Percentiles rank a stretch among this genome's conserved stretches.
phyloP scores from a whole-genome alignment of 92 coral and sea anemone species.

The Hydrozoanthus gracilis region DNA sequence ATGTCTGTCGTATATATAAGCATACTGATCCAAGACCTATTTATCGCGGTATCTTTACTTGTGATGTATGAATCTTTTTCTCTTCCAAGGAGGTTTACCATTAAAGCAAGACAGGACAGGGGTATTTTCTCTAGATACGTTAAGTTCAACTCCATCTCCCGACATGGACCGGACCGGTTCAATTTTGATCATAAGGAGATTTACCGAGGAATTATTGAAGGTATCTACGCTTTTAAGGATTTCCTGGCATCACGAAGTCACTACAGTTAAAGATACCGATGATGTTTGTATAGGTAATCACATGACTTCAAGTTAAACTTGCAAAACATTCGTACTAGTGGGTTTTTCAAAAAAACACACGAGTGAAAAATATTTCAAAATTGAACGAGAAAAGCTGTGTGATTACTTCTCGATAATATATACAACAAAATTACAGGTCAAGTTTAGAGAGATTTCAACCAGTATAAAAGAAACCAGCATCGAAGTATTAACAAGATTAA shows the following conservation, averaged over 20 bases:
- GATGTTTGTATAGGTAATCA: neutral
- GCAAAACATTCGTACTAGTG: too few species aligned
- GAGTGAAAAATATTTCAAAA: too few species aligned
- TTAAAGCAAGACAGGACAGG: slow-evolving; percentile 63
- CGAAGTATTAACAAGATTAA: too few species aligned
- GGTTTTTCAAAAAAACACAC: too few species aligned
- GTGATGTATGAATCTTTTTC: neutral
- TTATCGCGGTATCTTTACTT: neutral
- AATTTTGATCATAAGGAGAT: slow-evolving; percentile 54
- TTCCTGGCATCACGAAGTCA: neutral
- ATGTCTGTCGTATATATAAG: too few species aligned
- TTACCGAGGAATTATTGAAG: slow-evolving; percentile 76
- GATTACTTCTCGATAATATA: too few species aligned
- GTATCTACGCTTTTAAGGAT: slow-evolving; percentile 16
- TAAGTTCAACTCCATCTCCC: slow-evolving; percentile 51
- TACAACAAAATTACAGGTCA: too few species aligned
- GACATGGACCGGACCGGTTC: slow-evolving; percentile 21
- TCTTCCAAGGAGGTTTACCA: slow-evolving; percentile 57
- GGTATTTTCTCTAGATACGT: slow-evolving; percentile 62
- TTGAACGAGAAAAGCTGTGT: too few species aligned
- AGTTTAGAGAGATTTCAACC: too few species aligned
- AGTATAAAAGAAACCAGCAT: too few species aligned
- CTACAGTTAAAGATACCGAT: neutral
- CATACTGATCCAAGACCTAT: neutral
- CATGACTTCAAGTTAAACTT: too few species aligned